These are phyloP conservation scores for Rhyacophila evoluta DNA, from an alignment of 2,888 invertebrate genomes.

Conservation along the genomic window DNA sequence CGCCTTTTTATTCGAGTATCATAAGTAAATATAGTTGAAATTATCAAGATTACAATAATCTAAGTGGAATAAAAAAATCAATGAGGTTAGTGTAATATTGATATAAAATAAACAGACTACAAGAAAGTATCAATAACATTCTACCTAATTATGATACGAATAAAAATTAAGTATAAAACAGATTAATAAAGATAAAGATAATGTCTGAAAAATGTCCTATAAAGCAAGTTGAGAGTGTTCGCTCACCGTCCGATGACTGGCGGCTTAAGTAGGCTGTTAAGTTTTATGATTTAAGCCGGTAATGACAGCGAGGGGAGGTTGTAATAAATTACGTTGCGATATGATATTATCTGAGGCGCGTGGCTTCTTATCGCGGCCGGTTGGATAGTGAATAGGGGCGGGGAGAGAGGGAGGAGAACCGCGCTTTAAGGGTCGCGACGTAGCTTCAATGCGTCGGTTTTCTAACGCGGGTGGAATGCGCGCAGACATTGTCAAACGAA, in stretches of 20 bases:
- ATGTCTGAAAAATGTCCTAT: slow-evolving; percentile 10
- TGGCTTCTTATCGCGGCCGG: slow-evolving; percentile 49
- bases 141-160: background rate
- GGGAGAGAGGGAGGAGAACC: slow-evolving; percentile 59
- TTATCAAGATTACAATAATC: too few relatives aligned
- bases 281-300: slow-evolving; percentile 54
- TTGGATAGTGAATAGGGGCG: slow-evolving; percentile 60
- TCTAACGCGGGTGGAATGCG: background rate
- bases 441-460: slow-evolving; percentile 51
- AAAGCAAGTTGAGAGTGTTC: slow-evolving; percentile 19
- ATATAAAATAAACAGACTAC: too few relatives aligned
- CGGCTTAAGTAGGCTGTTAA: slow-evolving; percentile 44
- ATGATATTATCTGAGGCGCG: slow-evolving; percentile 49
- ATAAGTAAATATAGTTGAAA: too few relatives aligned
- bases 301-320: slow-evolving; percentile 47
- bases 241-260: slow-evolving; percentile 19
- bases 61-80: too few relatives aligned
- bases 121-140: background rate
- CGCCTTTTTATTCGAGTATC: too few relatives aligned
- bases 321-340: slow-evolving; percentile 50
- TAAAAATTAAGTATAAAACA: slow-evolving; percentile 8
- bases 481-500: background rate
- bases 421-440: slow-evolving; percentile 69
- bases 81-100: too few relatives aligned
- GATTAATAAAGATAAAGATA: slow-evolving; percentile 19